Evolutionary conservation across 2,113 vertebrate species (phyloP), one percentile per base, ranked within the genome.

Genomic region (Mirza zaza): DNA sequence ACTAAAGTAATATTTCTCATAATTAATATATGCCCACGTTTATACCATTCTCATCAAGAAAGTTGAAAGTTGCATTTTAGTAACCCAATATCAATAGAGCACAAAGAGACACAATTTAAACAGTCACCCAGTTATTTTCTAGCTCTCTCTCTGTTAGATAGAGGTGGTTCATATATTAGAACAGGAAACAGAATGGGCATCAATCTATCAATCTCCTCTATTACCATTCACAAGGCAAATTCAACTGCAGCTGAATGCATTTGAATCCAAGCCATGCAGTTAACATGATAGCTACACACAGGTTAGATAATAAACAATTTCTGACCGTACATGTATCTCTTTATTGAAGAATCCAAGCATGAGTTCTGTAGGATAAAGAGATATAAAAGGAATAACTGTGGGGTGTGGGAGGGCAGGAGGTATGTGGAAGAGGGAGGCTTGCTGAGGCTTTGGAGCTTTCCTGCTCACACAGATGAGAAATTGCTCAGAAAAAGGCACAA

Each of bases 401-500:
- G 8, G 8, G 17, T 32, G 18, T 8, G 5, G 11, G 21, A 8
- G 29, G 39, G 32, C 13, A 57, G 42, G 42, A 39, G n/a, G 27
- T n/a, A 4, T 1, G 21, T 12, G 23, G 32, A 87, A 85, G 42
- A 23, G 6, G 3, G 34, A 39, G 23, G 75, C 18, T 1, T 14
- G 52, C 36, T 12, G 12, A 42, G 70, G 27, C 20, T 75, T 45
- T 81, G 90, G 80, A 71, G 5, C 23, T 52, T 42, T 6, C 9
- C n/a, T 61, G 57, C 29, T 45, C 79, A 12, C 5, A 1, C 7
- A 39, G 55, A 70, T 32, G 59, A 92, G 90, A 94, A 70, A 61
- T n/a, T 45, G 70, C 17, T 97, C 86, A 15, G 73, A 45, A 95
- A 65, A 85, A 93, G 84, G 32, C 52, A 67, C 34, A 23, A 17